phyloP scores from a whole-genome alignment of 1,140 invertebrate genomes.

The Ceratoteleas bidentatus region DNA sequence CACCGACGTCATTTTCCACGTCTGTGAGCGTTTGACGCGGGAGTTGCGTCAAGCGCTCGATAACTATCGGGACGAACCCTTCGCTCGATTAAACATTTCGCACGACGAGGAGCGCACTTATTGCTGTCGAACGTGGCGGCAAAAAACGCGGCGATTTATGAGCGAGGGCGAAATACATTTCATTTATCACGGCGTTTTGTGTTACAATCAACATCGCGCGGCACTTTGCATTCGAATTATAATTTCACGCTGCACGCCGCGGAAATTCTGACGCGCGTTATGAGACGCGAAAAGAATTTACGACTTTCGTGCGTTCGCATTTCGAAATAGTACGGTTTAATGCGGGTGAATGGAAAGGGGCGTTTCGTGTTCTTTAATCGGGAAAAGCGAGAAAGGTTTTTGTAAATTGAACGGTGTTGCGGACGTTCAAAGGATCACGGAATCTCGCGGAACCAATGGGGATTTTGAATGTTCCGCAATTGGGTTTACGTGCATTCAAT shows the following conservation, averaged over 20 bases:
- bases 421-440: neutral
- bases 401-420: too few relatives aligned
- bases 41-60: conserved; percentile 50
- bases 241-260: conserved; percentile 16
- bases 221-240: conserved; percentile 49
- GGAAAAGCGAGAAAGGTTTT: too few relatives aligned
- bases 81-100: conserved; percentile 63
- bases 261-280: conserved; percentile 23
- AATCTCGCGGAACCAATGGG: too few relatives aligned
- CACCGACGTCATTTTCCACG: conserved; percentile 54
- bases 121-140: conserved; percentile 35
- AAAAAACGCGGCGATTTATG: conserved; percentile 40
- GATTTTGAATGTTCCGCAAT: too few relatives aligned
- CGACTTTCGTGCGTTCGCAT: conserved; percentile 8
- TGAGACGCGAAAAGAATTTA: conserved; percentile 29
- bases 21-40: conserved; percentile 54
- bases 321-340: neutral
- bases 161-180: conserved; percentile 35
- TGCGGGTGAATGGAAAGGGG: too few relatives aligned
- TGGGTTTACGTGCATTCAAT: too few relatives aligned
- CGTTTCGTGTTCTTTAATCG: too few relatives aligned
- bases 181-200: conserved; percentile 39
- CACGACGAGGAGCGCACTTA: conserved; percentile 48
- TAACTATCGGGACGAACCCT: conserved; percentile 54
- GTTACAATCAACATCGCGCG: conserved; percentile 36